Conservation (phyloP, 1,140 invertebrate species). For the Cydia strobilella region DNA sequence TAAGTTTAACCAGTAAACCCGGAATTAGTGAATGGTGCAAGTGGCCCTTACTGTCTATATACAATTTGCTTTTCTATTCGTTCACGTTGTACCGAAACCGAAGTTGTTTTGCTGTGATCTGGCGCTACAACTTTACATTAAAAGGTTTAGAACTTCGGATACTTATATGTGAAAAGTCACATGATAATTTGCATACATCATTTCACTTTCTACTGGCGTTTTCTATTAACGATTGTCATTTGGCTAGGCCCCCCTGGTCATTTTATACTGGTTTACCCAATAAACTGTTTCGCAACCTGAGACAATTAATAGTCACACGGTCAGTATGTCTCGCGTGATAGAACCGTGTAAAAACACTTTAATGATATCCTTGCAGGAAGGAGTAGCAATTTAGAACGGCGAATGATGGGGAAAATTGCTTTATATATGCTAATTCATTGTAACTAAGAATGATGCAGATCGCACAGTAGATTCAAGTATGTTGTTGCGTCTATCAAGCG, state of each 20-base stretch:
- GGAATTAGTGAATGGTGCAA: no score
- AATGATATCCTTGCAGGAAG: slow-evolving; percentile 24
- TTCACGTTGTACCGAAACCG: no score
- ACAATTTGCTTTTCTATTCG: no score
- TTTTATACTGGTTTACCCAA: neutral
- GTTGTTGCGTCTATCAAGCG: neutral
- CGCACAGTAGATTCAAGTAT: neutral
- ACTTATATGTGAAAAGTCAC: no score
- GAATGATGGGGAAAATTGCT: slow-evolving; percentile 25
- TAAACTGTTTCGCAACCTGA: neutral
- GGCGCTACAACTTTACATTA: no score
- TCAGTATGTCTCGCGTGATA: slow-evolving; percentile 27
- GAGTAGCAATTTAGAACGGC: slow-evolving; percentile 19
- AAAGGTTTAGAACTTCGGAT: no score
- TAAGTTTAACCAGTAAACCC: no score
- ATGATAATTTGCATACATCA: no score
- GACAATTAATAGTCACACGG: neutral
- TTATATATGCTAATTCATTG: slow-evolving; percentile 16
- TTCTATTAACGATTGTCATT: no score
- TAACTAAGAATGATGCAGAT: neutral
- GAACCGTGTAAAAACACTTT: slow-evolving; percentile 22
- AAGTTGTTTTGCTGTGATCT: no score
- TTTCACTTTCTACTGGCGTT: no score
- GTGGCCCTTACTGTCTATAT: no score
- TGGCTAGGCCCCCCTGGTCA: neutral